Evolutionary conservation across 64 coral and sea anemone species (phyloP).

Genomic region (Acropora tenuis): DNA sequence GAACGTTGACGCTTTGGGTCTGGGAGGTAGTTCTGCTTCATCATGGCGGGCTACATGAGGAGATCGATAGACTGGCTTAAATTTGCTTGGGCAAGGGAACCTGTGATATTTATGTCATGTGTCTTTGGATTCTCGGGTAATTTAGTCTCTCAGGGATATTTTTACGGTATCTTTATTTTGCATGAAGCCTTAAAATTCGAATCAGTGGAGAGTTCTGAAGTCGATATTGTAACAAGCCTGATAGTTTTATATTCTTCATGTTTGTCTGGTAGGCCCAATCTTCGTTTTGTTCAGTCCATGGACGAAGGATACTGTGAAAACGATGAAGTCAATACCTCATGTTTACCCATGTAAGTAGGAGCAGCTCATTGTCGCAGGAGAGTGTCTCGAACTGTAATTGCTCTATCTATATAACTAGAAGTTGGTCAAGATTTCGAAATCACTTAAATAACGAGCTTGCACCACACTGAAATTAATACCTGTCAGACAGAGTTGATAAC

Average conservation of each 20-base stretch:
- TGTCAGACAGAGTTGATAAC: no score
- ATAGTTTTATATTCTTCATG: background rate
- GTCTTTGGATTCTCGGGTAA: constrained; percentile 94
- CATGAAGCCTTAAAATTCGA: background rate
- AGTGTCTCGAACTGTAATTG: no score
- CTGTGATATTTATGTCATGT: constrained; percentile 91
- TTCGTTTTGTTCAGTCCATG: constrained; percentile 87
- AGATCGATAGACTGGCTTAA: constrained; percentile 81
- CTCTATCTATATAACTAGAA: no score
- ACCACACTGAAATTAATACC: no score
- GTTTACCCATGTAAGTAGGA: constrained; percentile 94
- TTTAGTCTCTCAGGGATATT: background rate
- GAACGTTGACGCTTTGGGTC: background rate
- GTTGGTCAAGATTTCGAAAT: no score
- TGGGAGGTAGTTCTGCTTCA: background rate
- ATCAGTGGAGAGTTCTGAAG: background rate
- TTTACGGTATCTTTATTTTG: background rate
- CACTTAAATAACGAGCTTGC: no score
- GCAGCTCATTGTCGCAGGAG: no score
- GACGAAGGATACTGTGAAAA: constrained; percentile 73
- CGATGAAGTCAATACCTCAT: constrained; percentile 83
- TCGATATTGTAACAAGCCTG: no score
- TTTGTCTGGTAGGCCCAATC: constrained; percentile 63
- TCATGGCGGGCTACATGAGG: constrained; percentile 54
- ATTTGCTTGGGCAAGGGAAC: constrained; percentile 88